Percentiles rank a stretch among this genome's conserved stretches.
phyloP scores from a whole-genome alignment of 2,113 vertebrate genomes.

The Mirounga angustirostris region DNA sequence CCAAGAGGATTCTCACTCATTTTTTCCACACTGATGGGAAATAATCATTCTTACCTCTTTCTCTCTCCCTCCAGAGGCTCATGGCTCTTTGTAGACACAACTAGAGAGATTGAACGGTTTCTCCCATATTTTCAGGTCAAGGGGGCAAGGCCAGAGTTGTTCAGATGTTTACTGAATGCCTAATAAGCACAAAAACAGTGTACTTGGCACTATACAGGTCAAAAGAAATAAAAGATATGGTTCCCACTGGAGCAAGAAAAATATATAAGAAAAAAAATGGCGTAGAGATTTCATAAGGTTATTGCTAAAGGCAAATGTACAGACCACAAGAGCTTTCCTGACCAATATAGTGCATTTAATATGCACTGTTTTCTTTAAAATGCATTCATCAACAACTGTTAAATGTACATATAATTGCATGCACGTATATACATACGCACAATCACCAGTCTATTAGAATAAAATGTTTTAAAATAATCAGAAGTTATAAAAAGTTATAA shows the following conservation, averaged over 20 bases:
- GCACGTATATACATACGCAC: neutral
- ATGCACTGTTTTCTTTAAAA: neutral
- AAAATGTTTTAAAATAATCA: neutral
- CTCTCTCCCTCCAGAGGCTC: slow-evolving; percentile 23
- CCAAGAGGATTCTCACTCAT: neutral
- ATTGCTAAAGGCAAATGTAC: neutral
- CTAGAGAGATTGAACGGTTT: slow-evolving; percentile 50
- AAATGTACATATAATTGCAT: neutral
- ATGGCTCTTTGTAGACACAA: slow-evolving; percentile 65
- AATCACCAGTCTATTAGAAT: neutral
- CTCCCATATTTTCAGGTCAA: slow-evolving; percentile 66
- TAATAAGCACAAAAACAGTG: slow-evolving; percentile 56
- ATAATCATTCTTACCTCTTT: slow-evolving; percentile 55
- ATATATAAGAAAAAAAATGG: neutral
- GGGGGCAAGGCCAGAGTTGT: slow-evolving; percentile 44
- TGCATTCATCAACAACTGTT: neutral
- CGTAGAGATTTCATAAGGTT: slow-evolving; percentile 30
- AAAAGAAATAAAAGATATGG: slow-evolving; percentile 21
- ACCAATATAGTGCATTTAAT: neutral
- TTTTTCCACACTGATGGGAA: slow-evolving; percentile 49
- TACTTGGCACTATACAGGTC: neutral
- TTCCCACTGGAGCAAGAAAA: slow-evolving; percentile 4
- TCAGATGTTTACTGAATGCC: slow-evolving; percentile 63
- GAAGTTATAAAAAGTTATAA: slow-evolving; percentile 5
- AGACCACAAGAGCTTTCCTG: neutral